Conservation (phyloP, 2,888 invertebrate species). For the Atrina japonica region DNA sequence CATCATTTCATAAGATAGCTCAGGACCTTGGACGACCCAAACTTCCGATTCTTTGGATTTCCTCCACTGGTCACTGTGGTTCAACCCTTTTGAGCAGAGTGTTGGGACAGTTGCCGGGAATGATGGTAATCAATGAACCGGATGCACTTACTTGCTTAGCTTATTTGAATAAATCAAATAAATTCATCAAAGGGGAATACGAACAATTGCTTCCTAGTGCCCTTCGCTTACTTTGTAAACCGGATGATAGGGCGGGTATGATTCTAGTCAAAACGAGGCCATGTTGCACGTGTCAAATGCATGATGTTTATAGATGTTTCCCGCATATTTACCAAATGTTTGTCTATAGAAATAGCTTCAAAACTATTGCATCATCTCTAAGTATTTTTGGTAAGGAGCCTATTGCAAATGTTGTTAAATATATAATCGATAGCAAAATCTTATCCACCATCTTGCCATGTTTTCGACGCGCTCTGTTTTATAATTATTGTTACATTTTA, state of each 20-base stretch:
- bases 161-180: constrained; percentile 58
- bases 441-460: constrained; percentile 68
- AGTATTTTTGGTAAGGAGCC: constrained; percentile 63
- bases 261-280: constrained; percentile 68
- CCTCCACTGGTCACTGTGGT: constrained; percentile 72
- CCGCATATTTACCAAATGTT: constrained; percentile 70
- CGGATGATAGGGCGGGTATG: constrained; percentile 68
- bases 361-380: constrained; percentile 69
- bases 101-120: constrained; percentile 69
- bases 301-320: constrained; percentile 63
- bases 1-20: constrained; percentile 73
- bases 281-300: constrained; percentile 67
- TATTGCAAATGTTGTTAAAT: constrained; percentile 61
- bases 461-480: constrained; percentile 60
- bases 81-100: constrained; percentile 71
- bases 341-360: constrained; percentile 72
- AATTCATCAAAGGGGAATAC: constrained; percentile 66
- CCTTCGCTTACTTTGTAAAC: constrained; percentile 71
- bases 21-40: constrained; percentile 72
- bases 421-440: constrained; percentile 66
- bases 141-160: constrained; percentile 71
- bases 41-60: constrained; percentile 69
- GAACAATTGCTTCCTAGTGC: constrained; percentile 69
- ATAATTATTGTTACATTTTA: constrained; percentile 61
- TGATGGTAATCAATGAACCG: constrained; percentile 69